Conservation (phyloP, 2,888 invertebrate species). For the Agrotis clavis region DNA sequence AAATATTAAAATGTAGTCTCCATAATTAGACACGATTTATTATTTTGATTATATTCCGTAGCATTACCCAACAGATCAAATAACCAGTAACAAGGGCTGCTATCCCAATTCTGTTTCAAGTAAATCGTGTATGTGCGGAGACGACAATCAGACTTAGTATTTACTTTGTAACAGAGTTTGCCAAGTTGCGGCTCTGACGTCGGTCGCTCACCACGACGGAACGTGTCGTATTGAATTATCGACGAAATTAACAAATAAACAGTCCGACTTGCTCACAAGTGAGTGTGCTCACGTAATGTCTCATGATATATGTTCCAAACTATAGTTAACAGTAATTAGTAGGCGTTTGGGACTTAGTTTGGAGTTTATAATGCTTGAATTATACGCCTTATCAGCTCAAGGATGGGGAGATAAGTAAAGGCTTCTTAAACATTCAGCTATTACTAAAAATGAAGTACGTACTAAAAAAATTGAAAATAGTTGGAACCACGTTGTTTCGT, state of each 20-base stretch:
- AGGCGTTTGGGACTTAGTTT: slow-evolving; percentile 22
- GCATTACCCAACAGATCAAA: slow-evolving; percentile 31
- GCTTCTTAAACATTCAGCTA: background rate
- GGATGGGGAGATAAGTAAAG: slow-evolving; percentile 4
- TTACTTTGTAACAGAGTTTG: slow-evolving; percentile 73
- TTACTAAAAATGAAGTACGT: background rate
- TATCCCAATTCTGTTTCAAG: slow-evolving; percentile 44
- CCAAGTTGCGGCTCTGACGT: slow-evolving; percentile 63
- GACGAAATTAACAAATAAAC: slow-evolving; percentile 68
- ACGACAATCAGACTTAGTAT: slow-evolving; percentile 70
- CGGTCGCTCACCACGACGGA: slow-evolving; percentile 60
- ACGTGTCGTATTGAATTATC: slow-evolving; percentile 71
- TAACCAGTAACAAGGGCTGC: slow-evolving; percentile 34
- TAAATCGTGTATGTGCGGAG: slow-evolving; percentile 43
- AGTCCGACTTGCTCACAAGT: slow-evolving; percentile 34
- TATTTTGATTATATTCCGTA: slow-evolving; percentile 31
- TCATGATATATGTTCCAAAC: slow-evolving; percentile 26
- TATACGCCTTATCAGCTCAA: slow-evolving; percentile 5
- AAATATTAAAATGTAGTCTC: background rate
- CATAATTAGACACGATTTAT: slow-evolving; percentile 31
- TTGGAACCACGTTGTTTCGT: background rate
- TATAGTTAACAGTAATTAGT: slow-evolving; percentile 36
- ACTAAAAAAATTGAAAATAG: background rate
- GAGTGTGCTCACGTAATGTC: slow-evolving; percentile 40
- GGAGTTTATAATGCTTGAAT: slow-evolving; percentile 14